These are phyloP conservation scores for Cheilosia impressa DNA, from an alignment of 2,888 invertebrate species.

Conservation along the genomic window DNA sequence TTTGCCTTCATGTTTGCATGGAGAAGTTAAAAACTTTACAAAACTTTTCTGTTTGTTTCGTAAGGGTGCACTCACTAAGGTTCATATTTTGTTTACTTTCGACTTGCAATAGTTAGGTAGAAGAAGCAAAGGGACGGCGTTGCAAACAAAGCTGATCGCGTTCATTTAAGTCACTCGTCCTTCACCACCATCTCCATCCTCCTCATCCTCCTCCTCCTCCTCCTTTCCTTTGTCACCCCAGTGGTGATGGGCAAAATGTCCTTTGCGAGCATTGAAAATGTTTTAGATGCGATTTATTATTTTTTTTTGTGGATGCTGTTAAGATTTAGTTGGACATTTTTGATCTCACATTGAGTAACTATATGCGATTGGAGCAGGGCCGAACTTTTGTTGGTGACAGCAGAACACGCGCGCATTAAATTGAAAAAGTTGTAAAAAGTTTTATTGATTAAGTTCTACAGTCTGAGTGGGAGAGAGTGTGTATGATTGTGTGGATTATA, in stretches of 20 bases:
- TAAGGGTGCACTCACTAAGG: slow-evolving; percentile 4
- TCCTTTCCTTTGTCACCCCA: background rate
- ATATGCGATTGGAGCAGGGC: slow-evolving; percentile 76
- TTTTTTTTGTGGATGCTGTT: slow-evolving; percentile 22
- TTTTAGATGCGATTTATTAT: slow-evolving; percentile 24
- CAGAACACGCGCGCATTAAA: slow-evolving; percentile 50
- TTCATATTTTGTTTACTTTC: background rate
- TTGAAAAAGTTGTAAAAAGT: slow-evolving; percentile 70
- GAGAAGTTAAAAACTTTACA: background rate
- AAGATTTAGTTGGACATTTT: slow-evolving; percentile 69
- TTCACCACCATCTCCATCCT: too few relatives aligned
- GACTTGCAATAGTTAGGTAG: background rate
- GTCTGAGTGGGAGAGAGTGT: slow-evolving; percentile 46
- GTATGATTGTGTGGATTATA: slow-evolving; percentile 47
- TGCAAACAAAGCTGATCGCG: too few relatives aligned
- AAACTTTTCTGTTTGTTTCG: slow-evolving; percentile 1
- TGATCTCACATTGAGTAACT: slow-evolving; percentile 76
- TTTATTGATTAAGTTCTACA: slow-evolving; percentile 49
- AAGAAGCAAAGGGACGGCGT: too few relatives aligned
- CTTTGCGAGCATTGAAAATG: background rate
- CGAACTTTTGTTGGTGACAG: slow-evolving; percentile 69
- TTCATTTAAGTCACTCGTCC: too few relatives aligned
- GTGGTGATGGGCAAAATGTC: background rate
- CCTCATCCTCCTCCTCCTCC: too few relatives aligned
- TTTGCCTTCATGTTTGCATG: slow-evolving; percentile 35